These are phyloP conservation scores for Troides oblongomaculatus DNA, from an alignment of 2,888 invertebrate genomes.

Conservation along the genomic window DNA sequence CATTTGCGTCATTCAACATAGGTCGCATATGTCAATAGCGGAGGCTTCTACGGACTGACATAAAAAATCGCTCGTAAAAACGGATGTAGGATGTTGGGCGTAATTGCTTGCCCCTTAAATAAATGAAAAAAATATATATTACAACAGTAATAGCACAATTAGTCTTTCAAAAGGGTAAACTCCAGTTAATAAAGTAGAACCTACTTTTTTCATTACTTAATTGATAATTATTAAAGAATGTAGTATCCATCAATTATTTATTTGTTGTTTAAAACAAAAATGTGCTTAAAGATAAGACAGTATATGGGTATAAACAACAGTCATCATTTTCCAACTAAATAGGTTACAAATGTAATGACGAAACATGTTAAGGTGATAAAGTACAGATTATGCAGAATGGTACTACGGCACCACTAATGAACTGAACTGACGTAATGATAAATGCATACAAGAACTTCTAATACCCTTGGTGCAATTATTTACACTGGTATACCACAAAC, in stretches of 20 bases:
- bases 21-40: background rate
- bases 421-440: too few species aligned
- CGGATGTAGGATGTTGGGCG: background rate
- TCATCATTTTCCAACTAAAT: too few species aligned
- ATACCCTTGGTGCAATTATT: constrained; percentile 1
- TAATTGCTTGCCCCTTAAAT: background rate
- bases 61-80: constrained; percentile 1
- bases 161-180: background rate
- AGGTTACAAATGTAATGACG: too few species aligned
- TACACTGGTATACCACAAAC: constrained; percentile 10
- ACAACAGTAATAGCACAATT: background rate
- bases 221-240: background rate
- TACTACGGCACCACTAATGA: too few species aligned
- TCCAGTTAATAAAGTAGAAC: background rate
- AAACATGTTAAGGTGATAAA: too few species aligned
- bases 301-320: too few species aligned
- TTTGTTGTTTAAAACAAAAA: too few species aligned
- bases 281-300: too few species aligned
- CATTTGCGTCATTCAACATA: background rate
- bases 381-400: too few species aligned
- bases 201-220: background rate
- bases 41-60: background rate
- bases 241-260: background rate
- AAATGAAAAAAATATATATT: background rate
- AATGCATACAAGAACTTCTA: too few species aligned